Conservation (phyloP, 2,797 vertebrate genomes). For the Sebastes paucispinis region DNA sequence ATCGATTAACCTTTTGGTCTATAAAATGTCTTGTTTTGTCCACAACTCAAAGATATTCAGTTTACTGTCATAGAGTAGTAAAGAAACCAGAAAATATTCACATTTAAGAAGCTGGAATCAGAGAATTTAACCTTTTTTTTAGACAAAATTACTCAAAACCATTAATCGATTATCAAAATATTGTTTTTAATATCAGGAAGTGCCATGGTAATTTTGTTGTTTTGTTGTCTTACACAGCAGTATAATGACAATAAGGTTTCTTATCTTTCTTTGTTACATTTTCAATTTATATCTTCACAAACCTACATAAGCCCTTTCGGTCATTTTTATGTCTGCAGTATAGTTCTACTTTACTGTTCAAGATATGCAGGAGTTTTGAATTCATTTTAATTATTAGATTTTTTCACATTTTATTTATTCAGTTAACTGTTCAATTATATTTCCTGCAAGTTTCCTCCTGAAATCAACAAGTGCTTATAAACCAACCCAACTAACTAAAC, state of each 20-base stretch:
- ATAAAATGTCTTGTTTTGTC: too few relatives aligned
- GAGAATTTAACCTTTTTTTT: too few relatives aligned
- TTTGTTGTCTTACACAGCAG: neutral
- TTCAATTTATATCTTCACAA: neutral
- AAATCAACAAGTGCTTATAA: neutral
- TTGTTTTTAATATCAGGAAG: neutral
- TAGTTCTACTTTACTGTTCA: neutral
- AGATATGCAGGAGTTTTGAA: neutral
- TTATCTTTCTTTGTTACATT: neutral
- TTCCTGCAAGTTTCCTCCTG: neutral
- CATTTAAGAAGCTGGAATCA: too few relatives aligned
- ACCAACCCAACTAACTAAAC: too few relatives aligned
- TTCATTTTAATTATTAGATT: neutral
- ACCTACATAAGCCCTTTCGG: neutral
- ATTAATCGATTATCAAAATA: too few relatives aligned
- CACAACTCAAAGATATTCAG: too few relatives aligned
- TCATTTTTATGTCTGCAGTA: neutral
- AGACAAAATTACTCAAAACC: too few relatives aligned
- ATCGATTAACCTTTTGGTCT: too few relatives aligned
- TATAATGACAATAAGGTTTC: neutral
- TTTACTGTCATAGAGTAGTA: too few relatives aligned
- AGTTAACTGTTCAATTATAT: neutral
- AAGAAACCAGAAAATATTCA: too few relatives aligned
- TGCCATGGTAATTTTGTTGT: neutral
- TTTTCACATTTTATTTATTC: neutral